Percentiles rank a stretch among this genome's conserved stretches.
phyloP scores from a whole-genome alignment of 2,113 vertebrate genomes.

The Dicaeum eximium region DNA sequence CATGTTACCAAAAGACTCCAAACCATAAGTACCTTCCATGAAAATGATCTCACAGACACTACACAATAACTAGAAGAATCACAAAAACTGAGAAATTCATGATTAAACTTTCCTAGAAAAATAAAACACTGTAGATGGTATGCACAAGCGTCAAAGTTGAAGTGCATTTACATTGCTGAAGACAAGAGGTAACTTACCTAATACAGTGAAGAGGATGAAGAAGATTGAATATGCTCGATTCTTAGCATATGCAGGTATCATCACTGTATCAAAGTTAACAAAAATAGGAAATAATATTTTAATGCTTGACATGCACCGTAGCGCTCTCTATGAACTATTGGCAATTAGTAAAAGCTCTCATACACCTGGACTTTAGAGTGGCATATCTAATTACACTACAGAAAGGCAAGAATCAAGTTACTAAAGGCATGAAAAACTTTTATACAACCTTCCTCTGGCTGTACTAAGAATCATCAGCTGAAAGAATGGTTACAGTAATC shows the following conservation, averaged over 20 bases:
- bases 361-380: not conserved
- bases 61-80: not conserved
- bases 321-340: not conserved
- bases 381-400: not conserved
- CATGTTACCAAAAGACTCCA: not conserved
- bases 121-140: not conserved
- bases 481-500: not conserved
- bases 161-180: not conserved
- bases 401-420: not conserved
- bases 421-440: not conserved
- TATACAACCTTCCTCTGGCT: not conserved
- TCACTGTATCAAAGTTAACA: constrained; percentile 75
- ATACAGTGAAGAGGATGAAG: constrained; percentile 89
- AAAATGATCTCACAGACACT: not conserved
- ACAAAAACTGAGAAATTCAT: not conserved
- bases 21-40: not conserved
- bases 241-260: constrained; percentile 89
- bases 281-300: not conserved
- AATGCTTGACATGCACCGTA: not conserved
- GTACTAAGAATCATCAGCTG: not conserved
- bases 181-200: constrained; percentile 77
- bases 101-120: not conserved
- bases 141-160: not conserved
- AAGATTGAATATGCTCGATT: constrained; percentile 87
- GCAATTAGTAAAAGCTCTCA: not conserved